Base-by-base conservation (phyloP, 1,140 invertebrate genomes). In the Lineus longissimus region DNA sequence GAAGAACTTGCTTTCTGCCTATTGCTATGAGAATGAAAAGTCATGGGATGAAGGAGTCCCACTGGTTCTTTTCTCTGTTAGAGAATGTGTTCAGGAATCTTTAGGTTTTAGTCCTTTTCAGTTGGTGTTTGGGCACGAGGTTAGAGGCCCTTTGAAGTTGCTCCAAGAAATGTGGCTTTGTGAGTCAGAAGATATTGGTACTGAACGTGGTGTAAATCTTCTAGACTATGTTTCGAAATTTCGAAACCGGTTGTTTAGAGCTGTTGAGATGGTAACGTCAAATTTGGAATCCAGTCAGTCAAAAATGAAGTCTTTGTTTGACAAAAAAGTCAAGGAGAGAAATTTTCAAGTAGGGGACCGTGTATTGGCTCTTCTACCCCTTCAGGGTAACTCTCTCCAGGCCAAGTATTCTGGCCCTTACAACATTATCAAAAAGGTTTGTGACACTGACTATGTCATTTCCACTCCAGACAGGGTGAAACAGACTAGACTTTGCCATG, bases 271-370 rank as follows among this genome's bases (percentile, higher is more conserved):
- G n/a, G 68, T 66, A 2, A 31, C 31, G 19, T n/a, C 25, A 29
- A 59, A 70, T 60, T 55, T 70, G 9, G 15, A 57, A 59, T 7
- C 25, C 13, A 11, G 40, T 19, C 63, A 69, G 33, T 9, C 1
- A 7, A 66, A 64, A 36, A 69, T 67, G 60, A 73, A 69, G 64
- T 1, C 0, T 17, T 59, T 40, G 56, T 70, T 66, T 73, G 67
- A 70, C 47, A 62, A 60, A 40, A 62, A 60, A 55, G 55, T 58
- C 23, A 27, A 23, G 27, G 31, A 45, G 22, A 62, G 60, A 62
- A 55, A 23, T 31, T 70, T 70, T 59, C 31, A 65, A 19, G 40
- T 62, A 29, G 64, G 56, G 54, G 47, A 68, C 27, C 57, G 63
- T 23, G 68, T 65, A 4, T 55, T 66, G 11, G 55, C 62, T 13